Percentiles rank a stretch among this genome's conserved stretches.
Evolutionary conservation across 1,140 invertebrate species (phyloP).

Genomic region (Zophobas morio): DNA sequence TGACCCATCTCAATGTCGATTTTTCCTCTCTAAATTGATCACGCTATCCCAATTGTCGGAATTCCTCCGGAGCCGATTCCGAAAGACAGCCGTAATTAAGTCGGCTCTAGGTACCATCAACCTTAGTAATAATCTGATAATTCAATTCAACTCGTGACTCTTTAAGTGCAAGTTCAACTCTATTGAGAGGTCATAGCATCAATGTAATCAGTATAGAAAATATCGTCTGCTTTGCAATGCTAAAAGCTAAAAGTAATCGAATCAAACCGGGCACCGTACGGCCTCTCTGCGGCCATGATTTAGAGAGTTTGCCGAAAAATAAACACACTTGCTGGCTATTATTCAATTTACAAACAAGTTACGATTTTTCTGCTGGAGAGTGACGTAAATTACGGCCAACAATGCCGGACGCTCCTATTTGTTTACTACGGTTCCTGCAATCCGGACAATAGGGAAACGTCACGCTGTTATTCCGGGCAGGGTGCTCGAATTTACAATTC

Average conservation of each 20-base stretch:
- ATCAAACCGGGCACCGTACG: slow-evolving; percentile 2
- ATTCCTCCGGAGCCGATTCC: neutral
- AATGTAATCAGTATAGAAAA: slow-evolving; percentile 29
- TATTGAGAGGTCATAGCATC: slow-evolving; percentile 51
- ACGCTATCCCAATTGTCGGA: slow-evolving; percentile 5
- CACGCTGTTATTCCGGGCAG: neutral
- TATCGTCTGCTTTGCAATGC: slow-evolving; percentile 38
- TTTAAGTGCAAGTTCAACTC: slow-evolving; percentile 53
- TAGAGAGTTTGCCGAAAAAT: slow-evolving; percentile 2
- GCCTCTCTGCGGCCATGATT: neutral
- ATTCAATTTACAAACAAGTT: slow-evolving; percentile 27
- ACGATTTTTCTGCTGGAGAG: slow-evolving; percentile 29
- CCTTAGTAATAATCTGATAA: slow-evolving; percentile 25
- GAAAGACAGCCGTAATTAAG: neutral
- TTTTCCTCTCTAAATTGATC: slow-evolving; percentile 4
- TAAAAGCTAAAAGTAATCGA: slow-evolving; percentile 39
- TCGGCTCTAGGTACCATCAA: slow-evolving; percentile 18
- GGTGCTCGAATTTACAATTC: too few relatives aligned
- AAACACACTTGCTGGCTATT: slow-evolving; percentile 1
- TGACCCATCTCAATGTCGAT: neutral
- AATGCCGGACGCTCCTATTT: slow-evolving; percentile 39
- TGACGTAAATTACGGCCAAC: slow-evolving; percentile 33
- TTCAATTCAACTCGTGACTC: slow-evolving; percentile 43
- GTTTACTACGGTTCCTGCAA: slow-evolving; percentile 31
- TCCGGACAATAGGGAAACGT: slow-evolving; percentile 18